Evolutionary conservation across 2,113 vertebrate genomes (phyloP), one percentile per base, ranked within the genome.

Genomic region (Osmerus eperlanus): DNA sequence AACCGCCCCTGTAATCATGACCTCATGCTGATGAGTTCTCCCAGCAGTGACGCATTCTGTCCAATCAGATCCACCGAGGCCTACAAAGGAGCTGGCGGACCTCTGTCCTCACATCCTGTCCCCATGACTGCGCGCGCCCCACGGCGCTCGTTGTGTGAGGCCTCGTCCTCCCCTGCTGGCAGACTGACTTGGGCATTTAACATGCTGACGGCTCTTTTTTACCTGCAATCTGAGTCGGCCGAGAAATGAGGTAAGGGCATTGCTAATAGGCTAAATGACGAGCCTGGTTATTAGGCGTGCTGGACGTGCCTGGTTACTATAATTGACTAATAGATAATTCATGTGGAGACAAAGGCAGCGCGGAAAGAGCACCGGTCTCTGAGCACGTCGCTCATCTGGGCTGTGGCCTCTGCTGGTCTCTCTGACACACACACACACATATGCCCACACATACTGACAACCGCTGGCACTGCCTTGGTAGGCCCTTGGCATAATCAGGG

Each of bases 201-300:
- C 84, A 84, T 88, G 85, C 84, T 87, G 88, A 91, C 86, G 76
- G 83, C 78, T 84, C 79, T 72, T 75, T 88, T 90, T 91, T 91
- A 84, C 85, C 82, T 87, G 87, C 86, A 89, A 90, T 79, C 84
- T 77, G 88, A 89, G 86, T 89, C 83, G 88, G 89, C 81, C 79
- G 85, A 90, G 84, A 81, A 88, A 89, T 91, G 88, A 92, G 86
- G 90, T 91, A 91, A 89, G 83, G 74, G 82, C 81, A 78, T 81
- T 68, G 84, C 86, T 89, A 88, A 87, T 84, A 84, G 84, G 81
- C 80, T 84, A 89, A 90, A 89, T 87, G 89, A 83, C 84, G 78
- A 83, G 81, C 80, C 60, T 79, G 87, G 86, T 83, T 81, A 84
- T 80, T 70, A 70, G 77, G 82, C 78, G 83, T 84, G 81, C 82